Conservation (phyloP, 2,888 invertebrate genomes). For the Microchrysa polita region DNA sequence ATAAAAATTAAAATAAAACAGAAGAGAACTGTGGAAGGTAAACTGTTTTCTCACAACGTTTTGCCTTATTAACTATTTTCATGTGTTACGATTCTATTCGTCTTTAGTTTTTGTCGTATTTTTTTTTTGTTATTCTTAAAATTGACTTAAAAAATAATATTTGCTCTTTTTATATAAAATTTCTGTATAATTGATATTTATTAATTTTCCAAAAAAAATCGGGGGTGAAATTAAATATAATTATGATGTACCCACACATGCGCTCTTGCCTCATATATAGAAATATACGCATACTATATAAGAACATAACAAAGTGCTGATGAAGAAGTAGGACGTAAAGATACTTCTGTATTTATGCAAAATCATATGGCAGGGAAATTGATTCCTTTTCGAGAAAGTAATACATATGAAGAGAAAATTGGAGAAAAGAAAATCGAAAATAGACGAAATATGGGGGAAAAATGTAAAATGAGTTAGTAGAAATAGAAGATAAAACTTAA, state of each 20-base stretch:
- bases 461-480: constrained; percentile 45
- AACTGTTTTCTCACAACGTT: constrained; percentile 71
- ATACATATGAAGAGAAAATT: constrained; percentile 44
- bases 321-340: background rate
- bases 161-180: no score
- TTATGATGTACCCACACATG: constrained; percentile 62
- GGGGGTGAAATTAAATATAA: background rate
- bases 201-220: background rate
- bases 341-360: constrained; percentile 6
- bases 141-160: constrained; percentile 11
- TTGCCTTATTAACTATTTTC: constrained; percentile 14
- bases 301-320: no score
- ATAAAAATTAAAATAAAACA: background rate
- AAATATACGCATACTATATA: constrained; percentile 58
- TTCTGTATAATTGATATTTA: constrained; percentile 4
- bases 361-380: background rate
- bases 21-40: constrained; percentile 85
- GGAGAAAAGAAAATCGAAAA: constrained; percentile 44
- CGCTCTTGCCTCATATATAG: constrained; percentile 65
- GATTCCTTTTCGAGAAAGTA: background rate
- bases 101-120: constrained; percentile 4
- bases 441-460: constrained; percentile 44
- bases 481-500: constrained; percentile 6
- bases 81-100: no score
- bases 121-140: constrained; percentile 11